These are phyloP conservation scores for Lypha dubia DNA, from an alignment of 2,888 invertebrate species.

Conservation along the genomic window DNA sequence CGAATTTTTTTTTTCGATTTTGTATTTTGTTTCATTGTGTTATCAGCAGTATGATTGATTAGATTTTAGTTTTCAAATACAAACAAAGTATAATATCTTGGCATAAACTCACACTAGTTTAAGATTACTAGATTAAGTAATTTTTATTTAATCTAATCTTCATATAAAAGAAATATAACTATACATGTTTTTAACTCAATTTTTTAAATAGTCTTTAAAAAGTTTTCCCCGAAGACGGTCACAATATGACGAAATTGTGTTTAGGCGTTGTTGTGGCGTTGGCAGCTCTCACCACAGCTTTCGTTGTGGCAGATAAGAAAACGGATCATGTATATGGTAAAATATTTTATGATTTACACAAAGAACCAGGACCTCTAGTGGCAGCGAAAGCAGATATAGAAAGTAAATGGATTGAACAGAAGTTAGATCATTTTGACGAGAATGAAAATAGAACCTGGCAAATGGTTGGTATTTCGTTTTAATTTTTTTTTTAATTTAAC, in stretches of 20 bases:
- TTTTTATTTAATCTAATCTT: neutral
- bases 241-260: conserved; percentile 39
- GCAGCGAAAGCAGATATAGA: conserved; percentile 73
- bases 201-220: conserved; percentile 13
- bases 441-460: conserved; percentile 85
- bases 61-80: neutral
- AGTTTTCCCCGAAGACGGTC: neutral
- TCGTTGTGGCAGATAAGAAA: neutral
- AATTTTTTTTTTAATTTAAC: neutral
- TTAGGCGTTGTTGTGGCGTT: conserved; percentile 2
- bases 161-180: neutral
- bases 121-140: neutral
- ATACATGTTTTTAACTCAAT: neutral
- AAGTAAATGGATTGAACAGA: conserved; percentile 84
- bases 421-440: conserved; percentile 85
- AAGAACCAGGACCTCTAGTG: conserved; percentile 81
- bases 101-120: neutral
- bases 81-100: neutral
- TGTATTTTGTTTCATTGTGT: too few species aligned
- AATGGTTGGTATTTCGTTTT: conserved; percentile 79
- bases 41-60: neutral
- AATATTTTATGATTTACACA: conserved; percentile 79
- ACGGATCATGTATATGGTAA: conserved; percentile 23
- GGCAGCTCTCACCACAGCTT: neutral
- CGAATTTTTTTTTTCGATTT: too few species aligned